These are phyloP conservation scores for Ptilodon capucinus DNA, from an alignment of 2,888 invertebrate genomes.

Conservation along the genomic window DNA sequence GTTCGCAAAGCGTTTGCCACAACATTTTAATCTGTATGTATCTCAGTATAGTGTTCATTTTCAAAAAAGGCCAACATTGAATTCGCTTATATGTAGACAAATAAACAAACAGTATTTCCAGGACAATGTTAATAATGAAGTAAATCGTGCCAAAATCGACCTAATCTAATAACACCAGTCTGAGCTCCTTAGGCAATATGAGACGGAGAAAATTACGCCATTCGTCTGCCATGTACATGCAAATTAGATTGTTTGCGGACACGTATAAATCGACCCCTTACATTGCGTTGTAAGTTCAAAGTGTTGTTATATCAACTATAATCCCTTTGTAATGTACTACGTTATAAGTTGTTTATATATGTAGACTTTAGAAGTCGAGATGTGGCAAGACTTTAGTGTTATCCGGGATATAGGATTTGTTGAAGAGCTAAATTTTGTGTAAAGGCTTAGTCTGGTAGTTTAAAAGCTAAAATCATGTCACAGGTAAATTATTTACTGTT, in stretches of 20 bases:
- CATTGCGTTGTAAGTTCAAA: constrained; percentile 43
- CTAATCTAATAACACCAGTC: constrained; percentile 26
- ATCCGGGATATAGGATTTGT: neutral
- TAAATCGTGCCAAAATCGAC: neutral
- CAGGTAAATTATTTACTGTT: too few species aligned
- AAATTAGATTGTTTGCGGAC: constrained; percentile 65
- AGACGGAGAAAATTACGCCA: constrained; percentile 59
- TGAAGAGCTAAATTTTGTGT: neutral
- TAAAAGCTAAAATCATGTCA: too few species aligned
- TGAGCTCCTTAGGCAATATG: constrained; percentile 50
- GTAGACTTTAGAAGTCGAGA: neutral
- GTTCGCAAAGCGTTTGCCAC: too few species aligned
- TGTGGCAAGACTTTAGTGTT: neutral
- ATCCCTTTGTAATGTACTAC: constrained; percentile 35
- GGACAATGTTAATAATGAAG: neutral
- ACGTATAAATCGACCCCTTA: constrained; percentile 54
- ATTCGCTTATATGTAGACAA: too few species aligned
- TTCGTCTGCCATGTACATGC: constrained; percentile 58
- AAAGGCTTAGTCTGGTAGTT: too few species aligned
- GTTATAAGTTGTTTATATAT: constrained; percentile 10
- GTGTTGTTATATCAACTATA: constrained; percentile 33
- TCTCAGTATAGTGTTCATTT: too few species aligned
- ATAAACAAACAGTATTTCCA: neutral
- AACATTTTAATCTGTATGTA: too few species aligned
- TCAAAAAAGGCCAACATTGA: too few species aligned